Percentiles rank a stretch among this genome's conserved stretches.
phyloP scores from a whole-genome alignment of 2,113 vertebrate genomes.

The Fregata magnificens region DNA sequence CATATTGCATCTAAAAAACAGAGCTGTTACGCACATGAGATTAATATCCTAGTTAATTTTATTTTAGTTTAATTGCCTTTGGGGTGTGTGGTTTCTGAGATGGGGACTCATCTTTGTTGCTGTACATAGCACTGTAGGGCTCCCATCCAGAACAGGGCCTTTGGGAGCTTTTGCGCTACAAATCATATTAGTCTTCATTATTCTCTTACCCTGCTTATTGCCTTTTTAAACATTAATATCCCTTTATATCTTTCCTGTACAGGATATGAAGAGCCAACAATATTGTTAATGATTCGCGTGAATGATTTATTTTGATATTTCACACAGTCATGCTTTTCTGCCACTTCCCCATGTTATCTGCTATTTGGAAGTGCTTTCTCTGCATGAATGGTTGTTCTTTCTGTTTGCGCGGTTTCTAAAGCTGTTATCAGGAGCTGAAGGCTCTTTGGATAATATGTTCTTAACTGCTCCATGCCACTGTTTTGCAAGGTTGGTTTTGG shows the following conservation, averaged over 20 bases:
- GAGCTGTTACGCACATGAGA: background rate
- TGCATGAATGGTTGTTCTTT: background rate
- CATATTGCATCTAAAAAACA: background rate
- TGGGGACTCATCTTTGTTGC: background rate
- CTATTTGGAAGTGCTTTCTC: background rate
- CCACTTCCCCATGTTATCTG: background rate
- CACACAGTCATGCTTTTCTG: background rate
- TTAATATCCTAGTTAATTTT: background rate
- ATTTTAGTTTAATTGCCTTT: background rate
- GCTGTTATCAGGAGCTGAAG: background rate
- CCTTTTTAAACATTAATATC: conserved; percentile 3
- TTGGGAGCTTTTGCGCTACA: background rate
- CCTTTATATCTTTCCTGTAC: background rate
- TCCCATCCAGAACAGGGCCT: background rate
- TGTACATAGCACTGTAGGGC: background rate
- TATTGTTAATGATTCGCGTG: background rate
- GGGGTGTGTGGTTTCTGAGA: background rate
- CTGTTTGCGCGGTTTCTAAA: background rate
- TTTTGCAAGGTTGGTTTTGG: background rate
- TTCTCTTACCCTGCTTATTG: background rate
- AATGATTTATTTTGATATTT: background rate
- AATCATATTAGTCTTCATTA: background rate
- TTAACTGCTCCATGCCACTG: background rate
- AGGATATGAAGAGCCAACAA: background rate
- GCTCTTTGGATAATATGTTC: background rate